Evolutionary conservation across 2,113 vertebrate genomes (phyloP).

Genomic region (Calyptommatus sinebrachiatus): DNA sequence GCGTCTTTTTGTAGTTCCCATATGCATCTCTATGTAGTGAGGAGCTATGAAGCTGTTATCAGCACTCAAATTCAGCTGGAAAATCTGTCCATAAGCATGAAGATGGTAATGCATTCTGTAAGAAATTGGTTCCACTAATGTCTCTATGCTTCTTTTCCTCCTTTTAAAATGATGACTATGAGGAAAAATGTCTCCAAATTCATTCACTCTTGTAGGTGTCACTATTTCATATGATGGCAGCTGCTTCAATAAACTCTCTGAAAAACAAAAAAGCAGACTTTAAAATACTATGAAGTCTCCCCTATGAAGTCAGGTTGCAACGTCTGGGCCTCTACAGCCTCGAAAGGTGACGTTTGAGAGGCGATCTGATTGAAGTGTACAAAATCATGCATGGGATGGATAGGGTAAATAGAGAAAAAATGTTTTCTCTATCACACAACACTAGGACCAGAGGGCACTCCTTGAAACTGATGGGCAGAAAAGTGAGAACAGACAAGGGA

Average conservation of each 20-base stretch:
- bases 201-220: conserved; percentile 87
- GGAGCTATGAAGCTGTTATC: conserved; percentile 85
- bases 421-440: too few relatives aligned
- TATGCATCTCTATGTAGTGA: conserved; percentile 79
- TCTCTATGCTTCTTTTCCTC: conserved; percentile 78
- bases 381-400: too few relatives aligned
- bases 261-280: not conserved
- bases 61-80: conserved; percentile 89
- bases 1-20: conserved; percentile 66
- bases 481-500: too few relatives aligned
- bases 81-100: conserved; percentile 87
- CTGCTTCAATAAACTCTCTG: conserved; percentile 85
- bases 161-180: conserved; percentile 79
- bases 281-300: too few relatives aligned
- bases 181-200: conserved; percentile 89
- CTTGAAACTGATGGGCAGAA: too few relatives aligned
- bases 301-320: too few relatives aligned
- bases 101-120: conserved; percentile 83
- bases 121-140: conserved; percentile 49
- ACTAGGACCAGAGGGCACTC: too few relatives aligned
- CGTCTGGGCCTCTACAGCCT: too few relatives aligned
- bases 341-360: too few relatives aligned
- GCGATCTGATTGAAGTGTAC: too few relatives aligned
- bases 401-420: too few relatives aligned
- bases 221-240: conserved; percentile 90